Evolutionary conservation across 2,113 vertebrate genomes (phyloP), one percentile per base, ranked within the genome.

Genomic region (Siphamia tubifer): DNA sequence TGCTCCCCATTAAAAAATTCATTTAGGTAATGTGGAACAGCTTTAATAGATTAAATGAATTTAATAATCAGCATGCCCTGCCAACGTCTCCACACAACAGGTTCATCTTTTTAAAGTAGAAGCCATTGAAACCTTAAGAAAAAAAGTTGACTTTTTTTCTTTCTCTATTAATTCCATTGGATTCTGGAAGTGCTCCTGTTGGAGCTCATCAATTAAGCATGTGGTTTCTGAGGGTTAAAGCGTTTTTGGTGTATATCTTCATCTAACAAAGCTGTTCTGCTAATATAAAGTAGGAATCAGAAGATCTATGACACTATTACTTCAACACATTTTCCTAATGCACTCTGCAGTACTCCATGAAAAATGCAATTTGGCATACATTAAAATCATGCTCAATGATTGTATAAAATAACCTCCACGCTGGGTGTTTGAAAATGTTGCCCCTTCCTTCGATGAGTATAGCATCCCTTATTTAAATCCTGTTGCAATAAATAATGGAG

Each of bases 31-130:
- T 90, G 74, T 53, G 79, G 71, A 85, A 43, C 86, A 92, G 86
- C 81, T 90, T 89, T 84, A 83, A 90, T 85, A 82, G 83, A 92
- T 86, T 82, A 74, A 78, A 90, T 89, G 54, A 79, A 85, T 89
- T 88, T 84, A 89, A 91, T 91, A 88, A 91, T 79, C 20, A 40
- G 58, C 63, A 45, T 62, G 70, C 52, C 19, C 64, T 81, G 79
- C 80, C 82, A 85, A 78, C 72, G 43, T 30, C 72, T 48, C 73
- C 20, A 53, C 54, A 81, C 76, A 84, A 76, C 83, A 79, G 83
- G 57, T 82, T 89, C 58, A 81, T 84, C 77, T 90, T 89, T 83
- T 76, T n/a, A 88, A 83, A 82, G 79, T 63, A 74, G 21, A 28
- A 39, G 71, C 68, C 70, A 81, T 79, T 81, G 72, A 85, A 86